Conservation (phyloP, 2,113 vertebrate genomes). For the Okapia johnstoni region DNA sequence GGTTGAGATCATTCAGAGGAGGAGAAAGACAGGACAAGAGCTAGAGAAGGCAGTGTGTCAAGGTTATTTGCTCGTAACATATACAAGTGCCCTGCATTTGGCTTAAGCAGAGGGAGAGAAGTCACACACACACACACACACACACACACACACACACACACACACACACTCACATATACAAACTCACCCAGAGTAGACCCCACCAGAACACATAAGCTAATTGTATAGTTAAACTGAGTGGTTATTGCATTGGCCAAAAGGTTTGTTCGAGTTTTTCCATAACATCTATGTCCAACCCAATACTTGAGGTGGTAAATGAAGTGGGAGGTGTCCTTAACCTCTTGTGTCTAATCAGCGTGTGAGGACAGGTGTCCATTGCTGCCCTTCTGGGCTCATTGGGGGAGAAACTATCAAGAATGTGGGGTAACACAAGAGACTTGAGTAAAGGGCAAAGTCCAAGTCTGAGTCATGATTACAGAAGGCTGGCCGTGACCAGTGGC, state of each 20-base stretch:
- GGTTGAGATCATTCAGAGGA: background rate
- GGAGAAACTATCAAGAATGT: background rate
- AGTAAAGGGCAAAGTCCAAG: background rate
- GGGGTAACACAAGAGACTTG: background rate
- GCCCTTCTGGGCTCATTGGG: background rate
- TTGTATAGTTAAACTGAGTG: background rate
- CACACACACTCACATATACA: background rate
- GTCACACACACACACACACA: background rate
- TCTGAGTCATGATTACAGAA: background rate
- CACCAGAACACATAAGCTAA: background rate
- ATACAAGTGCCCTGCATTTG: background rate
- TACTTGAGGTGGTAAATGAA: background rate
- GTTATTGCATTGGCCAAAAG: background rate
- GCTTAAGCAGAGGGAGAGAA: background rate
- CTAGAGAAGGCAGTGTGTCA: background rate
- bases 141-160: too few species aligned
- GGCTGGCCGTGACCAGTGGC: background rate
- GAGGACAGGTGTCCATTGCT: background rate
- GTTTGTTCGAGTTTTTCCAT: background rate
- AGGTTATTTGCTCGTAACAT: background rate
- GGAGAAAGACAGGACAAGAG: background rate
- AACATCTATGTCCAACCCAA: background rate
- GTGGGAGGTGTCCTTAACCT: fast-evolving
- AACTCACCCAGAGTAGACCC: background rate
- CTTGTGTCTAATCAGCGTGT: background rate